Conservation (phyloP, 2,113 vertebrate species). For the Asarcornis scutulata region DNA sequence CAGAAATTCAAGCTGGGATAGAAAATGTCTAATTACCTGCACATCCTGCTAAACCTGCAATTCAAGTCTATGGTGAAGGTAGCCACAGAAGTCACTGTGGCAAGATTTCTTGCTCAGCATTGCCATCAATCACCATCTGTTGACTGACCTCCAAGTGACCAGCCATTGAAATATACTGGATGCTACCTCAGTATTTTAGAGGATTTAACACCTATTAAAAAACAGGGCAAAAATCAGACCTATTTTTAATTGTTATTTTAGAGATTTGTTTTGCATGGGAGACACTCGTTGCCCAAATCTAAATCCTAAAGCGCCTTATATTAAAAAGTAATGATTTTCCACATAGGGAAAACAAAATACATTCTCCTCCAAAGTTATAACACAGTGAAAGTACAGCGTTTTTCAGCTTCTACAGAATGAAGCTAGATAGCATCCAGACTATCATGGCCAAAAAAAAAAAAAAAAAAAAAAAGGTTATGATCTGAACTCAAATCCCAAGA, state of each 20-base stretch:
- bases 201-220: background rate
- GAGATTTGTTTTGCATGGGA: conserved; percentile 19
- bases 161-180: background rate
- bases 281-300: conserved; percentile 15
- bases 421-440: background rate
- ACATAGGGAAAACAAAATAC: background rate
- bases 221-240: background rate
- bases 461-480: background rate
- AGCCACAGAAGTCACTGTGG: background rate
- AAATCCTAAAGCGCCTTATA: conserved; percentile 5
- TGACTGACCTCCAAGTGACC: background rate
- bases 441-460: background rate
- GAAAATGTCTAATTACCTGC: background rate
- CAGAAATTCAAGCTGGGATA: background rate
- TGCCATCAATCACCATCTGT: background rate
- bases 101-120: background rate
- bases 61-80: background rate
- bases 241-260: conserved; percentile 55
- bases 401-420: background rate
- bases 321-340: background rate
- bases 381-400: background rate
- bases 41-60: background rate
- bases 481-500: background rate
- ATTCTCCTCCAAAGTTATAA: background rate
- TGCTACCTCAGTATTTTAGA: background rate